Conservation (phyloP, 2,113 vertebrate genomes). For the Psephotus haematonotus region DNA sequence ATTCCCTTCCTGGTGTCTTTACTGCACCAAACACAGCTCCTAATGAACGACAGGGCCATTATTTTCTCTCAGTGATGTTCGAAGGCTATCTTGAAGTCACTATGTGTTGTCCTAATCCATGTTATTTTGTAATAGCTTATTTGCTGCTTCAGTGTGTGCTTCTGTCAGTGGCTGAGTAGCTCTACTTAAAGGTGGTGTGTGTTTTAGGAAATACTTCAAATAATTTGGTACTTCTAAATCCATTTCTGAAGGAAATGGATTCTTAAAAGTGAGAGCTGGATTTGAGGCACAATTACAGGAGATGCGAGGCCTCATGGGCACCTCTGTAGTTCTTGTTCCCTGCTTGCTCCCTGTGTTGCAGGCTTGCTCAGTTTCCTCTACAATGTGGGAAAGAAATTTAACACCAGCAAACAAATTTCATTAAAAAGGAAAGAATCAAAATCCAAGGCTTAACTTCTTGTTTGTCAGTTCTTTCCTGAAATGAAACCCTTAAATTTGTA, state of each 20-base stretch:
- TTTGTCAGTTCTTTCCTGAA: neutral
- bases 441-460: neutral
- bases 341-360: neutral
- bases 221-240: neutral
- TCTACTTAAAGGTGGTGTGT: neutral
- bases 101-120: neutral
- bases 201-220: neutral
- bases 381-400: neutral
- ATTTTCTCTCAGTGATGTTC: neutral
- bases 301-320: neutral
- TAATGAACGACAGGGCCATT: neutral
- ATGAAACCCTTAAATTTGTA: neutral
- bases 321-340: neutral
- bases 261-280: neutral
- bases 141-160: neutral
- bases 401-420: neutral
- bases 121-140: neutral
- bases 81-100: neutral
- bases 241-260: neutral
- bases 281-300: neutral
- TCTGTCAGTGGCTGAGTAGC: neutral
- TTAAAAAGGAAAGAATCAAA: neutral
- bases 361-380: neutral
- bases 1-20: neutral
- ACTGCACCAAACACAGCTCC: neutral